These are phyloP conservation scores for Protophormia terraenovae DNA, from an alignment of 2,888 invertebrate species.

Conservation along the genomic window DNA sequence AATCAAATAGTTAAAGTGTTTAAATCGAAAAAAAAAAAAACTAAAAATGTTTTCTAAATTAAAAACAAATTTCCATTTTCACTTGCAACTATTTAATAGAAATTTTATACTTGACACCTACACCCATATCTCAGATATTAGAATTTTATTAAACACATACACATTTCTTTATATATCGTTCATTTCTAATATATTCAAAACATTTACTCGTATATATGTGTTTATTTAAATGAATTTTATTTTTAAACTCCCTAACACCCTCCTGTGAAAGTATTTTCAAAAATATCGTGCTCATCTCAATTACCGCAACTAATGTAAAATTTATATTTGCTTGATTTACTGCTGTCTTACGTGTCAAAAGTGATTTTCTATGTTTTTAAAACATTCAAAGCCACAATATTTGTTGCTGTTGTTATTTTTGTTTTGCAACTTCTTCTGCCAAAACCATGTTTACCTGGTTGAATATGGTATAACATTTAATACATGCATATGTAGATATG, in stretches of 20 bases:
- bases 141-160: background rate
- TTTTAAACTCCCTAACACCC: background rate
- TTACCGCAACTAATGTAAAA: conserved; percentile 69
- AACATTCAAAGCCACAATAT: conserved; percentile 18
- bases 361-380: conserved; percentile 63
- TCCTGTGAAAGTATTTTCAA: background rate
- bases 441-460: background rate
- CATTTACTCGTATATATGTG: background rate
- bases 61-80: background rate
- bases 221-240: background rate
- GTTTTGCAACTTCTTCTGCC: background rate
- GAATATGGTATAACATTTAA: background rate
- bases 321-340: conserved; percentile 68
- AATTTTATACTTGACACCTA: background rate
- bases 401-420: conserved; percentile 11
- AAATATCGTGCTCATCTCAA: conserved; percentile 62
- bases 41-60: background rate
- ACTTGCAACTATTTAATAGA: background rate
- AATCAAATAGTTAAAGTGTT: no score
- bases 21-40: no score
- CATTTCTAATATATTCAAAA: background rate
- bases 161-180: background rate
- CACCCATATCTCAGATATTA: background rate
- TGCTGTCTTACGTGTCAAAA: conserved; percentile 70
- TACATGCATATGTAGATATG: no score